Evolutionary conservation across 2,113 vertebrate species (phyloP).

Genomic region (Fulmarus glacialis): DNA sequence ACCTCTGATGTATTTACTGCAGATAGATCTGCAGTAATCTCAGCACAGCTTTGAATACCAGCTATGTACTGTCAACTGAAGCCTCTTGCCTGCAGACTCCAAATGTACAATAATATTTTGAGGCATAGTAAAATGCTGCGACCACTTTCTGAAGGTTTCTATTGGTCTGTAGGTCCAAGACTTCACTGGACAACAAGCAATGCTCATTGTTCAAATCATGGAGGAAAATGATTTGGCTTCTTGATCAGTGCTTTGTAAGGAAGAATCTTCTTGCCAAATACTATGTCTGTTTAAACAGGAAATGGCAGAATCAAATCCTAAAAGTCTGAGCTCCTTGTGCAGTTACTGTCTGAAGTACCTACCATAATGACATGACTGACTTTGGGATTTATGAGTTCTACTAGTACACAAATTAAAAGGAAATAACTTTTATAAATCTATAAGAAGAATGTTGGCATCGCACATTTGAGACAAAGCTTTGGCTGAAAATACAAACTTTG

Average conservation of each 20-base stretch:
- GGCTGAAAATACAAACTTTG: background rate
- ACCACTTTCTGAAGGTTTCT: background rate
- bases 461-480: background rate
- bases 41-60: background rate
- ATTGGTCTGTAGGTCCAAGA: background rate
- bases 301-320: background rate
- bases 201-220: background rate
- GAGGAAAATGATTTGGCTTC: background rate
- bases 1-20: constrained; percentile 18
- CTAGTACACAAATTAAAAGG: background rate
- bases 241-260: background rate
- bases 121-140: background rate
- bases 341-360: background rate
- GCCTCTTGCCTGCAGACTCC: background rate
- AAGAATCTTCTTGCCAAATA: background rate
- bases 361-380: background rate
- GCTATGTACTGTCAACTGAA: background rate
- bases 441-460: background rate
- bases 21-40: constrained; percentile 8
- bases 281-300: background rate
- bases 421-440: background rate
- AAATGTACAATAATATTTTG: background rate
- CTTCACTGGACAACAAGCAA: background rate
- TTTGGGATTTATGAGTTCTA: background rate
- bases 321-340: background rate